Percentiles rank a stretch among this genome's conserved stretches.
phyloP scores from a whole-genome alignment of 2,797 vertebrate genomes.

The Diglossa cyanea region DNA sequence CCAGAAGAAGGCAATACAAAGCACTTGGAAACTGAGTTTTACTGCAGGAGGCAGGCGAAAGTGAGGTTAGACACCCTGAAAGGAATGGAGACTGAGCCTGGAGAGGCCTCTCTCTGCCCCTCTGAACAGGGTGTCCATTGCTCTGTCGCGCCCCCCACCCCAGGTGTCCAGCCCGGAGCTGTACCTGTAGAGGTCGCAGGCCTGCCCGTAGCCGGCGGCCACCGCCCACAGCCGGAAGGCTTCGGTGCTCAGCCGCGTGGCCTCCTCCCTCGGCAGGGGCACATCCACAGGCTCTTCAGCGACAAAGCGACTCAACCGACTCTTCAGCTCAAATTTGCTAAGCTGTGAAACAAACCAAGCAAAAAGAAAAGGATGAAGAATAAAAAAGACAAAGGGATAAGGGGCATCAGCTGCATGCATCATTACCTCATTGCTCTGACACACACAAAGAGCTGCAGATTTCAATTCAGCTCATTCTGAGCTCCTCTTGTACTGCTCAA shows the following conservation, averaged over 20 bases:
- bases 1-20: not conserved
- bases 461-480: not conserved
- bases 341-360: constrained; percentile 73
- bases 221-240: constrained; percentile 90
- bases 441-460: not conserved
- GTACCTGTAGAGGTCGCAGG: constrained; percentile 88
- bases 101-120: not conserved
- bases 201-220: constrained; percentile 88
- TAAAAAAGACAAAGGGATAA: not conserved
- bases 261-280: constrained; percentile 82
- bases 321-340: constrained; percentile 81
- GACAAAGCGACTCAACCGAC: constrained; percentile 83
- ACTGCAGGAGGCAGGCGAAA: not conserved
- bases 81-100: not conserved
- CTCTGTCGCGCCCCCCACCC: not conserved
- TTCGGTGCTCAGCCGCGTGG: constrained; percentile 82
- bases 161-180: not conserved
- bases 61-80: not conserved
- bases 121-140: not conserved
- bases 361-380: not conserved
- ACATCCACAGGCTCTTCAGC: constrained; percentile 85
- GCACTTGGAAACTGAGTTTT: not conserved
- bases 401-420: not conserved
- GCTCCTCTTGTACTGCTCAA: not conserved
- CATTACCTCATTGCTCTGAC: not conserved